Base-by-base conservation (phyloP, 2,797 vertebrate genomes). In the Acanthopagrus latus region DNA sequence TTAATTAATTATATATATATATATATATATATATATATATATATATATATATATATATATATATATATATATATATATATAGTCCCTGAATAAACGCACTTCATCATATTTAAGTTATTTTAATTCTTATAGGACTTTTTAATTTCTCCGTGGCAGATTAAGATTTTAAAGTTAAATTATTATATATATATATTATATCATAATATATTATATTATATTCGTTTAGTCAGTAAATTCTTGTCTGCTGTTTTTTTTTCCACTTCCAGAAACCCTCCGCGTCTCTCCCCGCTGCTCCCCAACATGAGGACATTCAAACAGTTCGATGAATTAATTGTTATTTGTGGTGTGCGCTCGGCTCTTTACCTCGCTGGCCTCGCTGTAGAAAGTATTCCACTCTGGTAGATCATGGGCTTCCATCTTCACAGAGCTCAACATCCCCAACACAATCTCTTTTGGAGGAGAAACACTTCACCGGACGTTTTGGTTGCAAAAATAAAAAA, bases 331-430 rank as follows among this genome's bases (percentile, higher is more conserved):
- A 2, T 46, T 29, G 10, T 11, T 48, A 7, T 3, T 51, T 44
- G 20, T 5, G 3, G 0, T 16, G n/a, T 27, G 25, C 63, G 43
- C 21, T 3, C 20, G 48, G 21, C 65, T 58, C n/a, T 85, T 92
- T 90, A 97, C 96, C 94, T 97, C 96, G n/a, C 90, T 95, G 76
- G 95, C 83, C 76, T 97, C 96, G 48, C 90, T 94, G 94, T 96
- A 96, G 88, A 96, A 97, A 66, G 93, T 92, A 91, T 93, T 96
- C 96, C 96, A 97, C 81, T 97, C 96, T 38, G 96, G 90, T 76
- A 96, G 85, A 84, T 97, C 96, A 60, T 96, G 96, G 17, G 94
- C 93, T 93, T 96, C 96, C 96, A 97, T 97, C 93, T 96, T 97
- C 94, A 96, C 95, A 29, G 96, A 96, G 85, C 94, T 96, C 95